Conservation (phyloP, 2,888 invertebrate genomes). For the Calliopum simillimum region DNA sequence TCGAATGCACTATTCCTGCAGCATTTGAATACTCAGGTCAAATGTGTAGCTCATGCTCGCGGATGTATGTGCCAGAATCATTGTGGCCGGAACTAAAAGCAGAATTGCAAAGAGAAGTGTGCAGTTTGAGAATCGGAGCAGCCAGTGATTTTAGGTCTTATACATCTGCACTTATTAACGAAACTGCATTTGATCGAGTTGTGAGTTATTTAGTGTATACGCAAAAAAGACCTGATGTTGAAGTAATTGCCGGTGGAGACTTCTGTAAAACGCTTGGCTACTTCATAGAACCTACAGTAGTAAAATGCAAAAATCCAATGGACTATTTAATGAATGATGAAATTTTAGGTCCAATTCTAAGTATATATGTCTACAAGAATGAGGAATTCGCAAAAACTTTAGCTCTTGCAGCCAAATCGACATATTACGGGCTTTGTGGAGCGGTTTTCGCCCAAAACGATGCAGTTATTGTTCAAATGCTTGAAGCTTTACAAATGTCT, state of each 20-base stretch:
- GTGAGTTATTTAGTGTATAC: conserved; percentile 36
- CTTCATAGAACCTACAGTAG: conserved; percentile 44
- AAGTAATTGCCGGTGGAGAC: conserved; percentile 42
- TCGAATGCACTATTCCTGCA: conserved; percentile 85
- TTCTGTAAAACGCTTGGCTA: conserved; percentile 41
- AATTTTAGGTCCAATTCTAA: conserved; percentile 43
- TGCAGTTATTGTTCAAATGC: conserved; percentile 78
- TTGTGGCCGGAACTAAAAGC: conserved; percentile 70
- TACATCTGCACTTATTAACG: conserved; percentile 43
- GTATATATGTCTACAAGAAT: conserved; percentile 43
- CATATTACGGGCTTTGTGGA: conserved; percentile 39
- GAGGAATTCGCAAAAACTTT: conserved; percentile 38
- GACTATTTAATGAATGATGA: conserved; percentile 42
- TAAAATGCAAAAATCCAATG: conserved; percentile 38
- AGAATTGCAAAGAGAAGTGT: conserved; percentile 19
- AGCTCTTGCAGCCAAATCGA: conserved; percentile 23
- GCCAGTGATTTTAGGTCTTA: conserved; percentile 39
- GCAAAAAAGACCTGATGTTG: conserved; percentile 59
- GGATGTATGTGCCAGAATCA: conserved; percentile 91
- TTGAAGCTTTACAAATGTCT: conserved; percentile 83
- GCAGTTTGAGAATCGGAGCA: conserved; percentile 41
- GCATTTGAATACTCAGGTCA: conserved; percentile 96
- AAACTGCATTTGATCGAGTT: conserved; percentile 36
- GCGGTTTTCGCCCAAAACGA: conserved; percentile 54
- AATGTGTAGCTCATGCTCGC: conserved; percentile 95